Evolutionary conservation across 2,113 vertebrate genomes (phyloP).

Genomic region (Fulica atra): DNA sequence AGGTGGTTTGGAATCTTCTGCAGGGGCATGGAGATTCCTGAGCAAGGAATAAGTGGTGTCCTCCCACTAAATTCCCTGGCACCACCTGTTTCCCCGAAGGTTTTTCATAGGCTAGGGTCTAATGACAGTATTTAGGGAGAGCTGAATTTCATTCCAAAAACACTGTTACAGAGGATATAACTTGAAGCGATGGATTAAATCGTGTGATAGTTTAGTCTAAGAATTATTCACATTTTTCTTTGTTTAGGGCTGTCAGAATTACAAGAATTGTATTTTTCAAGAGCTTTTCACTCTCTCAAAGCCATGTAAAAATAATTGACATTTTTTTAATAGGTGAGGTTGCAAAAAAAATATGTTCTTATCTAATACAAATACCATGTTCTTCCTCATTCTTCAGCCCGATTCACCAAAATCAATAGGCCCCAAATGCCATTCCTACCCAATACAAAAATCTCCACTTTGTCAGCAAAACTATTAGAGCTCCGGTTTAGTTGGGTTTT

Average conservation of each 20-base stretch:
- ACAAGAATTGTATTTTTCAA: background rate
- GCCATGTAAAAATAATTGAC: background rate
- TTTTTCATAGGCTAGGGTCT: background rate
- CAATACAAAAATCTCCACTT: background rate
- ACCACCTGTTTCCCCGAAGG: background rate
- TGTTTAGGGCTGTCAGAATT: background rate
- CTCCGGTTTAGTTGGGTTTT: slow-evolving; percentile 14
- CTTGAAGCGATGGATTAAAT: background rate
- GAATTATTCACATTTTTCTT: background rate
- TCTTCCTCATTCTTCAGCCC: background rate
- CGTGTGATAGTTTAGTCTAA: background rate
- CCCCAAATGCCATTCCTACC: background rate
- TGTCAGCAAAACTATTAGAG: background rate
- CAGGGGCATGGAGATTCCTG: background rate
- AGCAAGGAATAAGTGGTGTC: background rate
- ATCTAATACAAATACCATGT: background rate
- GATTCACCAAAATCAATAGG: background rate
- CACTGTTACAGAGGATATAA: background rate
- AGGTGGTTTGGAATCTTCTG: background rate
- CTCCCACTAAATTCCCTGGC: background rate
- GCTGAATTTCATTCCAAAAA: background rate
- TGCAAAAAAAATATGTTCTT: background rate
- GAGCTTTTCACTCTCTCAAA: background rate
- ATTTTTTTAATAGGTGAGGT: background rate
- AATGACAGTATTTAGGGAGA: background rate